A percentile compares a stretch with the other conserved stretches of the same genome.
Evolutionary conservation across 2,888 invertebrate species (phyloP).

Genomic region (Ochropleura leucogaster): DNA sequence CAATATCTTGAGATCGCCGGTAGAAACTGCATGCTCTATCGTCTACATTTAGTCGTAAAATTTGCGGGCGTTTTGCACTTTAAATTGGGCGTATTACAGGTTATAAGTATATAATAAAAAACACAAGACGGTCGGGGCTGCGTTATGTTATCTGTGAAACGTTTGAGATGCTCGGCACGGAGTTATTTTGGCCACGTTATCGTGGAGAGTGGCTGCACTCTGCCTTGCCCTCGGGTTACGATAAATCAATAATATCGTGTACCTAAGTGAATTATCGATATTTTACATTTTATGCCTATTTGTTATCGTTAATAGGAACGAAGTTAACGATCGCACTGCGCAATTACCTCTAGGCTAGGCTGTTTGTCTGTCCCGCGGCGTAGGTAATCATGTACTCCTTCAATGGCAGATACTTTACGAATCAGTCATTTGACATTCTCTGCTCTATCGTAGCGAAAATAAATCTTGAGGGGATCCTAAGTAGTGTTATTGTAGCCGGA

Average conservation of each 20-base stretch:
- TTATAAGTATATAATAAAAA: slow-evolving; percentile 74
- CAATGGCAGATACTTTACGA: slow-evolving; percentile 46
- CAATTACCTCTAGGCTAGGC: slow-evolving; percentile 63
- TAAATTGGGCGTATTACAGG: slow-evolving; percentile 63
- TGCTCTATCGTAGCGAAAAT: slow-evolving; percentile 14
- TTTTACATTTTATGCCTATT: slow-evolving; percentile 74
- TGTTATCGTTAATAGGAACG: slow-evolving; percentile 69
- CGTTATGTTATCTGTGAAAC: slow-evolving; percentile 79
- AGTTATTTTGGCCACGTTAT: slow-evolving; percentile 89
- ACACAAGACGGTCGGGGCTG: slow-evolving; percentile 70
- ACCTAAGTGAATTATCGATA: slow-evolving; percentile 82
- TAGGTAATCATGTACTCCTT: slow-evolving; percentile 31
- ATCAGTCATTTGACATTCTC: slow-evolving; percentile 54
- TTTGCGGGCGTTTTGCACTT: slow-evolving; percentile 68
- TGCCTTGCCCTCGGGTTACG: slow-evolving; percentile 79
- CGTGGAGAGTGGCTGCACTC: slow-evolving; percentile 79
- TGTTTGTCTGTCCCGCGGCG: slow-evolving; percentile 54
- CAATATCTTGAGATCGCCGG: slow-evolving; percentile 58
- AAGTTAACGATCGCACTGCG: slow-evolving; percentile 64
- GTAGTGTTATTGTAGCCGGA: background rate
- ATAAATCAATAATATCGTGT: slow-evolving; percentile 85
- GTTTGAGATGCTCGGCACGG: slow-evolving; percentile 79
- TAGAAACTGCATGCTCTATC: slow-evolving; percentile 41
- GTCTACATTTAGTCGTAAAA: slow-evolving; percentile 53
- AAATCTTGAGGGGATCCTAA: slow-evolving; percentile 22